phyloP scores from a whole-genome alignment of 2,888 invertebrate species.

The Aleiodes leptofemur region DNA sequence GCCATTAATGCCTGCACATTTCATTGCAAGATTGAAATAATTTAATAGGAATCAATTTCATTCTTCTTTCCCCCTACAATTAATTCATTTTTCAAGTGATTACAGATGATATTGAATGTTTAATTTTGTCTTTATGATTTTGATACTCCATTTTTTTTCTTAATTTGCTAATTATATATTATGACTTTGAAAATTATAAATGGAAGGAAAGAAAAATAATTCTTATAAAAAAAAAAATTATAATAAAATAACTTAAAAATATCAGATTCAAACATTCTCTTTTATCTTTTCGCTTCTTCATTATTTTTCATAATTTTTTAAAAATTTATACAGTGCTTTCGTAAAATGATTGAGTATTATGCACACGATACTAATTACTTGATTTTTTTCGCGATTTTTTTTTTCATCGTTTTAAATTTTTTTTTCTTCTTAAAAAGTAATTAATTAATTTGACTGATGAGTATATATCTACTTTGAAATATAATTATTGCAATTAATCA shows the following conservation, averaged over 20 bases:
- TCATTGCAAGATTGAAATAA: background rate
- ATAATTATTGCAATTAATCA: conserved; percentile 59
- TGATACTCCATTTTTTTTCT: conserved; percentile 23
- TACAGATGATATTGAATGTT: conserved; percentile 4
- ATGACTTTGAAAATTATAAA: conserved; percentile 9
- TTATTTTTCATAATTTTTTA: background rate
- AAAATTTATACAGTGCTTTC: conserved; percentile 24
- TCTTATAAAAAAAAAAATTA: conserved; percentile 7
- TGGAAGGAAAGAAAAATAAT: background rate
- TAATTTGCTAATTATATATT: conserved; percentile 13
- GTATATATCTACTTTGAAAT: conserved; percentile 52
- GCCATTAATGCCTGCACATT: background rate
- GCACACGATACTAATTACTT: conserved; percentile 40
- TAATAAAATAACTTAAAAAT: background rate
- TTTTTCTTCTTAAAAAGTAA: conserved; percentile 40
- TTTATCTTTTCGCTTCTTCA: background rate
- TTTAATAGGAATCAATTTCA: conserved; percentile 20
- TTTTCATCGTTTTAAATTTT: background rate
- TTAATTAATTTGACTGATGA: conserved; percentile 43
- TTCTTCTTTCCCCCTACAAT: background rate
- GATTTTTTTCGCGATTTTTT: conserved; percentile 33
- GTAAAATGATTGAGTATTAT: conserved; percentile 39
- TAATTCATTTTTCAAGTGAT: conserved; percentile 15
- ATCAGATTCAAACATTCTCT: conserved; percentile 18
- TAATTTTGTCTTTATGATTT: conserved; percentile 23